phyloP scores from a whole-genome alignment of 2,888 invertebrate genomes.

The Papilio protenor region DNA sequence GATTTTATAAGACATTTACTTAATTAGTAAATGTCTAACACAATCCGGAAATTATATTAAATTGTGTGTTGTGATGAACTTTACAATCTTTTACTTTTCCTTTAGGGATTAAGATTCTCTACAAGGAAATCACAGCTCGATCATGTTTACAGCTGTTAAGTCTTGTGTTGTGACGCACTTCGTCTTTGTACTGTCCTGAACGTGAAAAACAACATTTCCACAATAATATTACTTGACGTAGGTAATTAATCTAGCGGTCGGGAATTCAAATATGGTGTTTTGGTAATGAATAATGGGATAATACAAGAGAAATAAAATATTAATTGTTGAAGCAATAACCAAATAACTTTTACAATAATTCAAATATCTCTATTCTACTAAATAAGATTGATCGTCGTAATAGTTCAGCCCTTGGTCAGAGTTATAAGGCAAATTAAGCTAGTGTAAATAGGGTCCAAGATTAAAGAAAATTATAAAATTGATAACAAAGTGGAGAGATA shows the following conservation, averaged over 20 bases:
- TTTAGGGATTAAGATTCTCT: not conserved
- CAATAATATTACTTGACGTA: not conserved
- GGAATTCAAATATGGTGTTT: not conserved
- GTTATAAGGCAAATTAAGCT: not conserved
- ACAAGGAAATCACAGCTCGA: not conserved
- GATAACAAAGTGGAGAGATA: not conserved
- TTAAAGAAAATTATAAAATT: not conserved
- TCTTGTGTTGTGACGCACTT: conserved; percentile 8
- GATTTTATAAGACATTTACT: not conserved
- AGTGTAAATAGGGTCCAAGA: not conserved
- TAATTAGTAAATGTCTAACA: too few relatives aligned
- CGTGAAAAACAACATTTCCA: conserved; percentile 10
- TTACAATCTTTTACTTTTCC: not conserved
- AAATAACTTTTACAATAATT: not conserved
- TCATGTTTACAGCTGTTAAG: not conserved
- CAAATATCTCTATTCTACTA: not conserved
- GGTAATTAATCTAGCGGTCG: not conserved
- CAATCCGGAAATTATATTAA: not conserved
- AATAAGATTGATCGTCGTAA: not conserved
- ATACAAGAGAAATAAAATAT: not conserved
- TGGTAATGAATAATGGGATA: not conserved
- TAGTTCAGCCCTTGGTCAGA: not conserved
- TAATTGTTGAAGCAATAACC: not conserved
- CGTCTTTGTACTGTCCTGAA: conserved; percentile 4
- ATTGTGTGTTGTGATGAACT: not conserved